Base-by-base conservation (phyloP, 2,888 invertebrate genomes). In the Gymnosoma rotundatum region DNA sequence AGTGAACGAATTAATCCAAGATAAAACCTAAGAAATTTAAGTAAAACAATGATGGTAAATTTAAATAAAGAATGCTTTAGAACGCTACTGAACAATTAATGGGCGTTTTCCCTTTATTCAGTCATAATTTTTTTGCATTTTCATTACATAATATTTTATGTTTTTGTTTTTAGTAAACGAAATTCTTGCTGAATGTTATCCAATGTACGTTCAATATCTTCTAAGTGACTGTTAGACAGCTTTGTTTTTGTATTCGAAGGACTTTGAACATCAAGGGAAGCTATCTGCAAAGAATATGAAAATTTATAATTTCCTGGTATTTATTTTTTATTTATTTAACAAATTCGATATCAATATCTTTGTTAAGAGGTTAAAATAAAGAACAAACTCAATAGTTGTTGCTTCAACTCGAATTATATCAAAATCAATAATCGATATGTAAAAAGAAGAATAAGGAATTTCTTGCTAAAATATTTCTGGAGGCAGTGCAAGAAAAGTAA, bases 121-220 rank as follows among this genome's bases (percentile, higher is more conserved):
- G 2, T 32, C 4, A 42, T 42, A 1, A 42, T 42, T 42, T 56
- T 50, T 60, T 60, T 12, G 21, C 9, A 16, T 54, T 32, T 48
- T 58, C 8, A 16, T 38, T 20, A 20, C 0, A 25, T 45, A 66
- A 61, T 78, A 63, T 61, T 52, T 8, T 42, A 38, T 64, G 38
- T 72, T 21, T 38, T 73, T 78, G 75, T 79, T 66, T 72, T 81
- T 32, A 86, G 21, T 1, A 42, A 3, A 45, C 72, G 38, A 76
- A 87, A 87, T 69, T 87, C 88, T n/a, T 76, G 63, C 78, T 88
- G 87, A 60, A 87, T 86, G 58, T 84, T 86, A 25, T 88, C 79
- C 32, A 88, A 69, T 67, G 83, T 81, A 38, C 20, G 52, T 67
- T 88, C 88, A n/a, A 88, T 84, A 9, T 85, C 80, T 63, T 86